Conservation (phyloP, 2,113 vertebrate species). For the Eulemur macaco region DNA sequence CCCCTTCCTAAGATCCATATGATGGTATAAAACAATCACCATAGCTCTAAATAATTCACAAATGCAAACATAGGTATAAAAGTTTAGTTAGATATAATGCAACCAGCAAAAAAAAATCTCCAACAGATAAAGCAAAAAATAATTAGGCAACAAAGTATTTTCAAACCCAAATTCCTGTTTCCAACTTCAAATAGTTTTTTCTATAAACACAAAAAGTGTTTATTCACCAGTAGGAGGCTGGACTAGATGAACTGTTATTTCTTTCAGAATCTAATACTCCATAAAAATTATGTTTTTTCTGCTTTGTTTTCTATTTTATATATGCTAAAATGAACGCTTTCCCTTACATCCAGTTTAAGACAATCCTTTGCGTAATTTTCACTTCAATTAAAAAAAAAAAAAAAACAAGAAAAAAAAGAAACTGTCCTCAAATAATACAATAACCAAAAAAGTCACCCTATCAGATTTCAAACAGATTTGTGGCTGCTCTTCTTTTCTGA, state of each 20-base stretch:
- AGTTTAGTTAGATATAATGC: slow-evolving; percentile 28
- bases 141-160: slow-evolving; percentile 75
- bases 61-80: slow-evolving; percentile 40
- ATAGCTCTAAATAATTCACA: slow-evolving; percentile 4
- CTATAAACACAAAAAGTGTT: slow-evolving; percentile 80
- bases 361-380: background rate
- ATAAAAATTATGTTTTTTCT: slow-evolving; percentile 63
- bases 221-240: slow-evolving; percentile 75
- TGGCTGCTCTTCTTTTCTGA: slow-evolving; percentile 7
- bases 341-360: slow-evolving; percentile 46
- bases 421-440: slow-evolving; percentile 41
- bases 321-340: background rate
- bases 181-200: slow-evolving; percentile 77
- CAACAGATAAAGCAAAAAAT: slow-evolving; percentile 69
- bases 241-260: slow-evolving; percentile 67
- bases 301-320: slow-evolving; percentile 41
- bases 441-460: slow-evolving; percentile 9
- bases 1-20: slow-evolving; percentile 2
- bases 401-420: background rate
- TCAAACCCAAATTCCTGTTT: slow-evolving; percentile 77
- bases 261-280: slow-evolving; percentile 67
- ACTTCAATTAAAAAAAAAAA: slow-evolving; percentile 17
- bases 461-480: slow-evolving; percentile 48
- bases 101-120: slow-evolving; percentile 28
- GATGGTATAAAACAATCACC: background rate